Evolutionary conservation across 2,797 vertebrate genomes (phyloP).

Genomic region (Trachops cirrhosus): DNA sequence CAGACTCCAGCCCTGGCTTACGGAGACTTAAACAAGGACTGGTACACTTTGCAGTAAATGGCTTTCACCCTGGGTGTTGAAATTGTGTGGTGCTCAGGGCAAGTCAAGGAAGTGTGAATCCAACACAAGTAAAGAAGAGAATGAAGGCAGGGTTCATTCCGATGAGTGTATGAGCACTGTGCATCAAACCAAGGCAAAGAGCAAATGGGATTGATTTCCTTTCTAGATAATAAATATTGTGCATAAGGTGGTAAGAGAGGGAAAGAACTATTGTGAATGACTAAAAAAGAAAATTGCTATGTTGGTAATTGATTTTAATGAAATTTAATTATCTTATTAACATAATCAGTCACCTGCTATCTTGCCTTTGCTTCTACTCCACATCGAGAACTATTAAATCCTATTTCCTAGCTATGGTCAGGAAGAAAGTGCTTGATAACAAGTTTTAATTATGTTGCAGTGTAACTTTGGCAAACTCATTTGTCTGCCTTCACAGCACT

Average conservation of each 20-base stretch:
- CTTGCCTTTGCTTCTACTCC: slow-evolving; percentile 39
- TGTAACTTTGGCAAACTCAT: neutral
- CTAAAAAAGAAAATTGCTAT: slow-evolving; percentile 50
- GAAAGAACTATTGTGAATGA: slow-evolving; percentile 45
- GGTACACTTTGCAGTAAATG: neutral
- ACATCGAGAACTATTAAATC: slow-evolving; percentile 59
- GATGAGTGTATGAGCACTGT: neutral
- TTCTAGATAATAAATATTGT: slow-evolving; percentile 45
- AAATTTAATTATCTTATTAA: slow-evolving; percentile 72
- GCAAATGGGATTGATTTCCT: slow-evolving; percentile 47
- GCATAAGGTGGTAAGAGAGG: slow-evolving; percentile 10
- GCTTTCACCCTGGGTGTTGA: neutral
- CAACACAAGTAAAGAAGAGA: neutral
- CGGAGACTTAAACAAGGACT: neutral
- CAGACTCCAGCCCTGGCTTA: neutral
- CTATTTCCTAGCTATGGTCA: slow-evolving; percentile 12
- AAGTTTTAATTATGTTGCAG: slow-evolving; percentile 45
- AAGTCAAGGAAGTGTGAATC: slow-evolving; percentile 33
- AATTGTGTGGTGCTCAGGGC: neutral
- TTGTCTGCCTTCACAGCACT: neutral
- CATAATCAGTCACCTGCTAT: slow-evolving; percentile 59
- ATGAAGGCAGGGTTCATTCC: neutral
- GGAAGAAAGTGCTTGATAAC: slow-evolving; percentile 41
- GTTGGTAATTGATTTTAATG: slow-evolving; percentile 71
- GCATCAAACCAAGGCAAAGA: neutral